These are phyloP conservation scores for Laodelphax striatellus DNA, from an alignment of 1,140 invertebrate genomes.

Conservation along the genomic window DNA sequence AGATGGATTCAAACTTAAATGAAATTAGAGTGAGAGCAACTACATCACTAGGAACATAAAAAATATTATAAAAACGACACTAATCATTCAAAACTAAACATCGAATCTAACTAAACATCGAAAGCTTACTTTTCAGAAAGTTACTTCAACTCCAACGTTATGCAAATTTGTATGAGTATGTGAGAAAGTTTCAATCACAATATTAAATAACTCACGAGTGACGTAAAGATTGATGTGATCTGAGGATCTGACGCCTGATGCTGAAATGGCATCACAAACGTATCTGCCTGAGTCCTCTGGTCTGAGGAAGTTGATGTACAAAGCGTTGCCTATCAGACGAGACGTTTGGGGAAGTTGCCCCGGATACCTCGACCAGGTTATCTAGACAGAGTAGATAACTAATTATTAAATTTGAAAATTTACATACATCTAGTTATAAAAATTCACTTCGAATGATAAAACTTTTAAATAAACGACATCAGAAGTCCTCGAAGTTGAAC, in stretches of 20 bases:
- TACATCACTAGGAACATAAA: background rate
- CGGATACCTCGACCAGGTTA: conserved; percentile 37
- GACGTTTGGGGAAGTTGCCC: conserved; percentile 41
- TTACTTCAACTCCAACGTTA: background rate
- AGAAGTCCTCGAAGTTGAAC: no score
- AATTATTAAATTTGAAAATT: no score
- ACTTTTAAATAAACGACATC: no score
- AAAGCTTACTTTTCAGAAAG: background rate
- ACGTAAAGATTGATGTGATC: conserved; percentile 27
- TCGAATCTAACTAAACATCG: background rate
- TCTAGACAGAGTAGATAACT: conserved; percentile 5
- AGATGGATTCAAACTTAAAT: no score
- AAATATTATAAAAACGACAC: background rate
- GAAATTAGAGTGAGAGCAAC: no score
- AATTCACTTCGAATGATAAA: no score
- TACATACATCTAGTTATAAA: no score
- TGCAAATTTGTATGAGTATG: background rate
- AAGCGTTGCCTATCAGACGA: conserved; percentile 35
- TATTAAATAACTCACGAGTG: conserved; percentile 25
- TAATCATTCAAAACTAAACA: conserved; percentile 5
- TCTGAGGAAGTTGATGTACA: conserved; percentile 35
- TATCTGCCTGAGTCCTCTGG: conserved; percentile 44
- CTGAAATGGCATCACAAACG: conserved; percentile 38
- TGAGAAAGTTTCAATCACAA: conserved; percentile 11
- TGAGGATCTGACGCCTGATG: conserved; percentile 28